A percentile compares a stretch with the other conserved stretches of the same genome.
phyloP scores from a whole-genome alignment of 2,888 invertebrate genomes.

The Allophyes oxyacanthae region DNA sequence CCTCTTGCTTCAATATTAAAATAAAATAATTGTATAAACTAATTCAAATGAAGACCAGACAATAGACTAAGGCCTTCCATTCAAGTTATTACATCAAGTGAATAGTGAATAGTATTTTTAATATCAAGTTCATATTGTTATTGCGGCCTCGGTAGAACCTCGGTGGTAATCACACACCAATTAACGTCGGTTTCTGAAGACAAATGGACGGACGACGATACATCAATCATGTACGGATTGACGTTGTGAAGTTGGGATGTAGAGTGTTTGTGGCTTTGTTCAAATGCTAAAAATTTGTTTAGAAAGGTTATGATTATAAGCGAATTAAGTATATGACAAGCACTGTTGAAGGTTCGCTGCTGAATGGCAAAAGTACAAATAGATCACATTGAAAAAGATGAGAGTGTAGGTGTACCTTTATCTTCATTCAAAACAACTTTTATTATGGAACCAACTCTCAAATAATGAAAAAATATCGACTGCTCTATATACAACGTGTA shows the following conservation, averaged over 20 bases:
- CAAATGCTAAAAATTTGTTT: too few relatives aligned
- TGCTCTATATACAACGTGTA: too few relatives aligned
- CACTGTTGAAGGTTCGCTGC: too few relatives aligned
- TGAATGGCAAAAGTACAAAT: too few relatives aligned
- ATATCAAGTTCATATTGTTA: conserved; percentile 55
- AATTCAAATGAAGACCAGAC: conserved; percentile 33
- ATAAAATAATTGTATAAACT: conserved; percentile 17
- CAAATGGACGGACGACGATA: conserved; percentile 74
- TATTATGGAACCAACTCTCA: too few relatives aligned
- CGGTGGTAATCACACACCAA: conserved; percentile 73
- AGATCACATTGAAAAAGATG: too few relatives aligned
- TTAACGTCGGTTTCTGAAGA: conserved; percentile 79
- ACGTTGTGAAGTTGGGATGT: conserved; percentile 32
- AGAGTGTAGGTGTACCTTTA: too few relatives aligned
- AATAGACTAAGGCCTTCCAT: conserved; percentile 31
- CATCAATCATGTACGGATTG: conserved; percentile 73
- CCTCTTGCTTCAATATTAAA: conserved; percentile 19
- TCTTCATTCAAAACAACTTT: too few relatives aligned
- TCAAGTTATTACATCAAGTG: conserved; percentile 25
- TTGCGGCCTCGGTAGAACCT: conserved; percentile 55
- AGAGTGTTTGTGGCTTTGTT: conserved; percentile 10
- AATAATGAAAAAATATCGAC: too few relatives aligned
- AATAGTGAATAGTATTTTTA: conserved; percentile 45
- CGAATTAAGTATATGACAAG: too few relatives aligned
- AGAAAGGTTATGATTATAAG: conserved; percentile 1